Conservation (phyloP, 2,113 vertebrate species). For the Spilogale gracilis region DNA sequence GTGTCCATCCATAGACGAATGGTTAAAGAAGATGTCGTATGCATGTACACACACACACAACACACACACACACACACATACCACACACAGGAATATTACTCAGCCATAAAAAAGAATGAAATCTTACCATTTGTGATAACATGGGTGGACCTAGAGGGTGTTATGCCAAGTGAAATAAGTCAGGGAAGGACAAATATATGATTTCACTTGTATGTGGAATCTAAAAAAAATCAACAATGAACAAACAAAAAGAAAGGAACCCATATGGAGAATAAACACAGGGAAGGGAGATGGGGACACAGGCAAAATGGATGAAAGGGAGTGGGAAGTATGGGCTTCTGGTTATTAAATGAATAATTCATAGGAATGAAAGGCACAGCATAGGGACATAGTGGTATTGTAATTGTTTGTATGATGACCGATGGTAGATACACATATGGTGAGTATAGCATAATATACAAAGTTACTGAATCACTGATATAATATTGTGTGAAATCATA, state of each 20-base stretch:
- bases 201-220: background rate
- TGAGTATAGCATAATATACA: background rate
- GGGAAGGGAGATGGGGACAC: background rate
- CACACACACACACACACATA: background rate
- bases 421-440: background rate
- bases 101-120: background rate
- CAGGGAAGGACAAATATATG: background rate
- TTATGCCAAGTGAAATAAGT: background rate
- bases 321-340: background rate
- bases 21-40: background rate
- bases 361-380: background rate
- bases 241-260: background rate
- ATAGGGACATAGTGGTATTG: background rate
- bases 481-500: background rate
- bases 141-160: background rate
- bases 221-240: background rate
- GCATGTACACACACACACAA: no score
- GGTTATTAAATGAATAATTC: background rate
- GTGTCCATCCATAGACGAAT: background rate
- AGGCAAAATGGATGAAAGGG: background rate
- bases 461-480: background rate
- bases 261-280: background rate
- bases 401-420: background rate
- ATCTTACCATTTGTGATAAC: background rate
- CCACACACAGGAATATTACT: background rate